phyloP scores from a whole-genome alignment of 1,140 invertebrate genomes.

The Vanessa atalanta region DNA sequence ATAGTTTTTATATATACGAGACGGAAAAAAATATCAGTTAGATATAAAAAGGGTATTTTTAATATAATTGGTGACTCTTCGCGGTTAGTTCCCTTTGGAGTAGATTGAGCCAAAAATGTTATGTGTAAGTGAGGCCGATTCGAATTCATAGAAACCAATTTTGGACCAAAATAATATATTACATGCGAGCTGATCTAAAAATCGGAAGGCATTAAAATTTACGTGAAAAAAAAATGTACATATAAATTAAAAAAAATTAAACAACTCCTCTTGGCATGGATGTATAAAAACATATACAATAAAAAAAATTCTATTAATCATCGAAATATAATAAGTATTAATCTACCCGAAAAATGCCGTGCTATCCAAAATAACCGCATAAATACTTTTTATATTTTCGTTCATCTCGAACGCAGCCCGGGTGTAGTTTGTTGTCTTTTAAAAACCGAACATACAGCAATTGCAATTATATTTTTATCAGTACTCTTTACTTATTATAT shows the following conservation, averaged over 20 bases:
- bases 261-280: neutral
- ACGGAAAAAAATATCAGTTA: conserved; percentile 61
- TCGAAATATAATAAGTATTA: conserved; percentile 5
- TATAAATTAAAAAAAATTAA: conserved; percentile 9
- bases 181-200: conserved; percentile 61
- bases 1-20: conserved; percentile 42
- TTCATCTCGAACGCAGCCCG: too few species aligned
- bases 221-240: conserved; percentile 2
- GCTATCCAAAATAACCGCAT: too few species aligned
- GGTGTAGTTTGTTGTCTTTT: too few species aligned
- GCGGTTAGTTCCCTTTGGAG: conserved; percentile 20
- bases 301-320: neutral
- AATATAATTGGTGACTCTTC: conserved; percentile 50
- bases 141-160: conserved; percentile 62
- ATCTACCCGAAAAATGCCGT: neutral
- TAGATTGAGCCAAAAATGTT: conserved; percentile 71
- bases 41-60: conserved; percentile 58
- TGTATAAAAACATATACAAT: neutral
- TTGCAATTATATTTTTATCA: neutral
- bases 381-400: too few species aligned
- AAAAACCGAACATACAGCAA: too few species aligned
- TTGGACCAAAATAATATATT: conserved; percentile 71
- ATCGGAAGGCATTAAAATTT: conserved; percentile 42
- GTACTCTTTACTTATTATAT: neutral
- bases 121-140: conserved; percentile 56